Conservation (phyloP, 1,140 invertebrate genomes). For the Drosophila teissieri region DNA sequence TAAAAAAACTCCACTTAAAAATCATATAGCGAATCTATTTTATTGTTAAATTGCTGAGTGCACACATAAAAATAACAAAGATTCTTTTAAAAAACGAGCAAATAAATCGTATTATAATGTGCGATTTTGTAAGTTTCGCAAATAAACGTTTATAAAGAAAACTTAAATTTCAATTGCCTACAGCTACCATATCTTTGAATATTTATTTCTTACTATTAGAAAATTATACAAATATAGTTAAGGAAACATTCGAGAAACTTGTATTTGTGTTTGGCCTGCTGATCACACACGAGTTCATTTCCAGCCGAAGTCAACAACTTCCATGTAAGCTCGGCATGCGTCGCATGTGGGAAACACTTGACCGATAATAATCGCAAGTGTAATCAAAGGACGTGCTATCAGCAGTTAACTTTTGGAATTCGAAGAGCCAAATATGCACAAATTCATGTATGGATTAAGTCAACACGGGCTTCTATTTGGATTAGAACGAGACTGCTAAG, state of each 20-base stretch:
- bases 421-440: background rate
- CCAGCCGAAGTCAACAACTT: constrained; percentile 32
- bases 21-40: too few species aligned
- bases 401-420: constrained; percentile 5
- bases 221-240: background rate
- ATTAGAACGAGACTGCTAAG: background rate
- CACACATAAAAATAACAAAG: too few species aligned
- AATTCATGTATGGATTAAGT: background rate
- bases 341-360: constrained; percentile 21
- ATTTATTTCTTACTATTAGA: too few species aligned
- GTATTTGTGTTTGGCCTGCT: constrained; percentile 25
- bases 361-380: constrained; percentile 26
- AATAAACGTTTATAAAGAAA: background rate
- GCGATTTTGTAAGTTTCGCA: background rate
- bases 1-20: too few species aligned
- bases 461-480: background rate
- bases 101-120: too few species aligned
- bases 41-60: too few species aligned
- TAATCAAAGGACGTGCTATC: constrained; percentile 25
- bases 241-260: background rate
- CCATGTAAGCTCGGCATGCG: constrained; percentile 17
- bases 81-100: too few species aligned
- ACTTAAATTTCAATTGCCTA: background rate
- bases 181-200: too few species aligned
- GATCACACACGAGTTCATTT: constrained; percentile 25